phyloP scores from a whole-genome alignment of 2,797 vertebrate species.

The Parauchenoglanis punctatus region DNA sequence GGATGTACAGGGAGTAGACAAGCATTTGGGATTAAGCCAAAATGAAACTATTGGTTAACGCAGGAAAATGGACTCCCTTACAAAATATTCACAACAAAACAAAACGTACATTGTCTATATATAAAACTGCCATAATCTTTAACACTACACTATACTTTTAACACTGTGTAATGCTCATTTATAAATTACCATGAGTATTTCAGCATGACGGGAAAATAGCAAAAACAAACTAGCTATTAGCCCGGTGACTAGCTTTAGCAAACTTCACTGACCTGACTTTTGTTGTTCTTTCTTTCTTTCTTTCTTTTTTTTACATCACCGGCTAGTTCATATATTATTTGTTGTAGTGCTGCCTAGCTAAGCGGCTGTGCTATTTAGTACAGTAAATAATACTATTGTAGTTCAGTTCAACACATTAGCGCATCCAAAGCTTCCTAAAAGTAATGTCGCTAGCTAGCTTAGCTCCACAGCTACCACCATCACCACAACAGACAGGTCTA shows the following conservation, averaged over 20 bases:
- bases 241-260: slow-evolving; percentile 24
- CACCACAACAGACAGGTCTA: neutral
- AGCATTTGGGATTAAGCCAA: neutral
- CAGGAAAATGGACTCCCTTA: neutral
- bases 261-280: neutral
- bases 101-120: neutral
- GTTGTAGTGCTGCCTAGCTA: neutral
- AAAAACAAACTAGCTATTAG: slow-evolving; percentile 14
- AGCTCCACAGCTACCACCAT: slow-evolving; percentile 12
- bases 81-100: neutral
- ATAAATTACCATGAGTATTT: neutral
- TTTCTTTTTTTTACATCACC: neutral
- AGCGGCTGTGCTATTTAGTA: neutral
- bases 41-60: neutral
- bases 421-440: neutral
- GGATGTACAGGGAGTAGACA: neutral
- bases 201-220: neutral
- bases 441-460: slow-evolving; percentile 37
- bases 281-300: neutral
- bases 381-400: neutral
- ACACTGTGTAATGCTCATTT: neutral
- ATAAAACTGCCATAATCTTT: neutral
- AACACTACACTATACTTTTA: too few relatives aligned
- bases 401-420: neutral
- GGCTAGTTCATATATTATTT: too few relatives aligned